phyloP scores from a whole-genome alignment of 2,797 vertebrate species.

The Gouania willdenowi region DNA sequence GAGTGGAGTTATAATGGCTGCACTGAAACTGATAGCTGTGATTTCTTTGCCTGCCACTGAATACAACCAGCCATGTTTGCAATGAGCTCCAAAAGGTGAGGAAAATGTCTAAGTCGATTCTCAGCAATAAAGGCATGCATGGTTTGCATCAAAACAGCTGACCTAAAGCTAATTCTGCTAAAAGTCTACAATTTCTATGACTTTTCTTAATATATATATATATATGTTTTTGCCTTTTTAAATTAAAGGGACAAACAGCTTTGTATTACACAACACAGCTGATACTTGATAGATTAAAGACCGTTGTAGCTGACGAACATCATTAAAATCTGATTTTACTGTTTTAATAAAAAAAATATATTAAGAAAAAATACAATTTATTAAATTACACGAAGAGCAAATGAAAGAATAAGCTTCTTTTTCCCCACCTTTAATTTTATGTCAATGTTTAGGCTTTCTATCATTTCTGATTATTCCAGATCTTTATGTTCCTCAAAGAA shows the following conservation, averaged over 20 bases:
- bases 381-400: no score
- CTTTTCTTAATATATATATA: slow-evolving; percentile 51
- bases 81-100: slow-evolving; percentile 30
- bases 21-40: slow-evolving; percentile 47
- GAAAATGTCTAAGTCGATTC: slow-evolving; percentile 29
- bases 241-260: slow-evolving; percentile 36
- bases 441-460: no score
- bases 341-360: no score
- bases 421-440: no score
- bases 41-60: slow-evolving; percentile 38
- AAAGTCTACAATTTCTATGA: slow-evolving; percentile 43
- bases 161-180: slow-evolving; percentile 21
- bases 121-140: slow-evolving; percentile 4
- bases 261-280: slow-evolving; percentile 24
- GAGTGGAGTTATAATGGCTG: slow-evolving; percentile 40
- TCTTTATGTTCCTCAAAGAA: no score
- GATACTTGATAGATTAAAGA: slow-evolving; percentile 48
- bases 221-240: no score
- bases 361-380: no score
- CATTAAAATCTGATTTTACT: no score
- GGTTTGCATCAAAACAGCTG: slow-evolving; percentile 28
- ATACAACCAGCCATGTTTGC: slow-evolving; percentile 21
- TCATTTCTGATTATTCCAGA: no score
- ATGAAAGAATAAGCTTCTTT: no score
- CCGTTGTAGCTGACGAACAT: no score